Conservation (phyloP, 2,113 vertebrate genomes). For the Anser brachyrhynchus region DNA sequence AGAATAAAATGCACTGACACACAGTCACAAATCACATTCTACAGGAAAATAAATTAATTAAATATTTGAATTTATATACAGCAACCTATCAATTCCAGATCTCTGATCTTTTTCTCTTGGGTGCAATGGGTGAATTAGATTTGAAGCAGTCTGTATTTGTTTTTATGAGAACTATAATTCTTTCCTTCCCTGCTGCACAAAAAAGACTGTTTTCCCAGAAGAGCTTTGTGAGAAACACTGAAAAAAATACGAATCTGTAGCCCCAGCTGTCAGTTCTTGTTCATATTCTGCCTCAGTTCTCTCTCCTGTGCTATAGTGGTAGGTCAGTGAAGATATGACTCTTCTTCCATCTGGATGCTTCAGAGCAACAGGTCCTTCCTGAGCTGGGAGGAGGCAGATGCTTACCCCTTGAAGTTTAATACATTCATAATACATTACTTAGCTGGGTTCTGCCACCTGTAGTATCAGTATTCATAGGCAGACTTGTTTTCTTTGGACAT, state of each 20-base stretch:
- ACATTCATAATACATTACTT: neutral
- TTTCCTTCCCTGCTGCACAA: neutral
- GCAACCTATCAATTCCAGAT: slow-evolving; percentile 12
- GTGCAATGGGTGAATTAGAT: slow-evolving; percentile 8
- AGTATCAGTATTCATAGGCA: neutral
- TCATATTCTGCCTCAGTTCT: neutral
- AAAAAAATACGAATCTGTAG: neutral
- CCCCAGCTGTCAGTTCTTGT: neutral
- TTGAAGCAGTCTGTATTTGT: slow-evolving; percentile 25
- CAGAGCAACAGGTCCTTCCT: neutral
- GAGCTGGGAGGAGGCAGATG: neutral
- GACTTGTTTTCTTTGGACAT: neutral
- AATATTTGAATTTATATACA: neutral
- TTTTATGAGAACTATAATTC: slow-evolving; percentile 58
- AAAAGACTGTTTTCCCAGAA: slow-evolving; percentile 20
- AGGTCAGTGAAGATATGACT: neutral
- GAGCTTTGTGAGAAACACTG: neutral
- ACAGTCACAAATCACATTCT: neutral
- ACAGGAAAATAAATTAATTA: neutral
- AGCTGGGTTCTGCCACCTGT: neutral
- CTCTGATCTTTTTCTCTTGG: slow-evolving; percentile 31
- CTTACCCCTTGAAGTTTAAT: neutral
- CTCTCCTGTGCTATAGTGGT: neutral
- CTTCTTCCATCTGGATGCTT: neutral
- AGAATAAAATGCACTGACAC: neutral